A percentile compares a stretch with the other conserved stretches of the same genome.
These are phyloP conservation scores for Neoarius graeffei DNA, from an alignment of 2,113 vertebrate genomes.

Conservation along the genomic window DNA sequence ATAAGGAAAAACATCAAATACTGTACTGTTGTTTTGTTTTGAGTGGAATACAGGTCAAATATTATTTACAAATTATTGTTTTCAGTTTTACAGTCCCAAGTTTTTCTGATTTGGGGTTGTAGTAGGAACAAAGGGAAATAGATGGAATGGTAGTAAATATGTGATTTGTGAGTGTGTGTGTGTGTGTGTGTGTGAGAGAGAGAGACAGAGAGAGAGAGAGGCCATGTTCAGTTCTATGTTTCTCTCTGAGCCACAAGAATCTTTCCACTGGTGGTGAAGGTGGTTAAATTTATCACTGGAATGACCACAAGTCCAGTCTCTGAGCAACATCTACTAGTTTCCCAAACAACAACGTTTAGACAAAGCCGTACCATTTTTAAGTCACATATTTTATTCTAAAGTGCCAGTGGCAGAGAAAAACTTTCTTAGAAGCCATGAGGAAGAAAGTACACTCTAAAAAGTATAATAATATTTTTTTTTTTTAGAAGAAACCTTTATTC, in stretches of 20 bases:
- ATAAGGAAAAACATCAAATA: too few relatives aligned
- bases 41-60: too few relatives aligned
- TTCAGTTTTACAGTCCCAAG: too few relatives aligned
- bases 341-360: background rate
- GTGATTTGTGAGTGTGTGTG: background rate
- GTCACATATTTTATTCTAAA: background rate
- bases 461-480: too few relatives aligned
- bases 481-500: too few relatives aligned
- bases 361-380: background rate
- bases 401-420: background rate
- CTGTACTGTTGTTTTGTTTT: too few relatives aligned
- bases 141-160: background rate
- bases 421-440: background rate
- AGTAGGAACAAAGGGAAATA: background rate
- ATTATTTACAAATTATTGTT: too few relatives aligned
- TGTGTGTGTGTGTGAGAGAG: background rate
- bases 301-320: background rate
- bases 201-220: background rate
- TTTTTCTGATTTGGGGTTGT: too few relatives aligned
- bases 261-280: background rate
- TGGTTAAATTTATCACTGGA: too few relatives aligned
- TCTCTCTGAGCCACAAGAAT: background rate
- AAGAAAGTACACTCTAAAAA: background rate
- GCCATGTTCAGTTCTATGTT: background rate
- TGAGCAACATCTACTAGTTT: background rate